Evolutionary conservation across 2,797 vertebrate species (phyloP).

Genomic region (Nyctibius grandis): DNA sequence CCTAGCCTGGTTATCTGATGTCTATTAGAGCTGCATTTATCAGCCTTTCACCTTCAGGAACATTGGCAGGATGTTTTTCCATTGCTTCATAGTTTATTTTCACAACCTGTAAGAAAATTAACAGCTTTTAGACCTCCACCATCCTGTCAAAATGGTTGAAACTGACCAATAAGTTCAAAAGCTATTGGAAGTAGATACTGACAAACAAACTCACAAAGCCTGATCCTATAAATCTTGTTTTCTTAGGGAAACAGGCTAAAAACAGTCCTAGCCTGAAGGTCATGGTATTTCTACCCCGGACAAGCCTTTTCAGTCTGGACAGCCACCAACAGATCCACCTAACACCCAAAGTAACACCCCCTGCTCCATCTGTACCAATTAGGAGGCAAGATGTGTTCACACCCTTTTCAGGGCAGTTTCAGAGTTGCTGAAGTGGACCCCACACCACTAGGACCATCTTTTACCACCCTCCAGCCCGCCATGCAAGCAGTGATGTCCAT

Average conservation of each 20-base stretch:
- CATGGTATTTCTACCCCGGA: neutral
- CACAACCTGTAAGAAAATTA: neutral
- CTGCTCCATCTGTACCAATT: neutral
- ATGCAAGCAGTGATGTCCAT: rapidly evolving
- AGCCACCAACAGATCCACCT: neutral
- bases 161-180: neutral
- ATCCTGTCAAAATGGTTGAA: neutral
- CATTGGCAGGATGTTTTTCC: neutral
- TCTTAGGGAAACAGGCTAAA: neutral
- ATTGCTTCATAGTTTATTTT: neutral
- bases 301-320: neutral
- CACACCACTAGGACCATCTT: rapidly evolving
- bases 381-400: neutral
- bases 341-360: neutral
- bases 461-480: neutral
- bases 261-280: neutral
- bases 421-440: neutral
- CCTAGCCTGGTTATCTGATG: neutral
- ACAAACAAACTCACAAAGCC: neutral
- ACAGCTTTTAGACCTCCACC: neutral
- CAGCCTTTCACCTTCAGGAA: neutral
- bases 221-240: neutral
- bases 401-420: neutral
- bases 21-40: neutral
- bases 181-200: neutral